Conservation (phyloP, 2,797 vertebrate species). For the Lepilemur septentrionalis region DNA sequence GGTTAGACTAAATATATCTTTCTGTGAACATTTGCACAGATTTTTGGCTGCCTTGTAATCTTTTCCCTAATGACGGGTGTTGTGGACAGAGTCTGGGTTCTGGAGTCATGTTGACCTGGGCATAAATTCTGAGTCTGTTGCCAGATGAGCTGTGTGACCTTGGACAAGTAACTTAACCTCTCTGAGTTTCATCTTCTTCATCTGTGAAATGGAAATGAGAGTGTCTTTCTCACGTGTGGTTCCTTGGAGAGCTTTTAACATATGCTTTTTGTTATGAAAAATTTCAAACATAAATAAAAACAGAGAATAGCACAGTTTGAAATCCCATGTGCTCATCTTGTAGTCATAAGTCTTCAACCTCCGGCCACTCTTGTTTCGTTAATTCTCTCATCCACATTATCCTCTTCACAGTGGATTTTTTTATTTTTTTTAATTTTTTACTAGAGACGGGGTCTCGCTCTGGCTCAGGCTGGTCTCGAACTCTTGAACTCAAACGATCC, state of each 20-base stretch:
- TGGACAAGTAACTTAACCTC: neutral
- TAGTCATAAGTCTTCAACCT: fast-evolving
- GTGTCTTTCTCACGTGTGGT: neutral
- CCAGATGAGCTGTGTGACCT: neutral
- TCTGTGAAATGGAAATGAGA: neutral
- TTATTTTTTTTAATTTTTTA: neutral
- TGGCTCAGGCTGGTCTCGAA: too few species aligned
- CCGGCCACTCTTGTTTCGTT: too few species aligned
- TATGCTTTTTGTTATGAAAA: neutral
- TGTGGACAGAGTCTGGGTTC: neutral
- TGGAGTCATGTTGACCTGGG: neutral
- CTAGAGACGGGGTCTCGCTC: too few species aligned
- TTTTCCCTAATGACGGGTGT: neutral
- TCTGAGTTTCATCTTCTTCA: neutral
- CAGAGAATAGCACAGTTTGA: neutral
- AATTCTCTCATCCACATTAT: neutral
- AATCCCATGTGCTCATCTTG: fast-evolving
- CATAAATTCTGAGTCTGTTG: neutral
- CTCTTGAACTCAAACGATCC: too few species aligned
- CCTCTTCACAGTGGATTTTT: neutral
- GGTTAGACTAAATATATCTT: neutral
- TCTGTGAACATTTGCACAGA: neutral
- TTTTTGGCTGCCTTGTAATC: neutral
- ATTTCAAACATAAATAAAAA: neutral
- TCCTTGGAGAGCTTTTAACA: conserved; percentile 1